These are phyloP conservation scores for Nannoperca obscura DNA, from an alignment of 2,797 vertebrate species.

Conservation along the genomic window DNA sequence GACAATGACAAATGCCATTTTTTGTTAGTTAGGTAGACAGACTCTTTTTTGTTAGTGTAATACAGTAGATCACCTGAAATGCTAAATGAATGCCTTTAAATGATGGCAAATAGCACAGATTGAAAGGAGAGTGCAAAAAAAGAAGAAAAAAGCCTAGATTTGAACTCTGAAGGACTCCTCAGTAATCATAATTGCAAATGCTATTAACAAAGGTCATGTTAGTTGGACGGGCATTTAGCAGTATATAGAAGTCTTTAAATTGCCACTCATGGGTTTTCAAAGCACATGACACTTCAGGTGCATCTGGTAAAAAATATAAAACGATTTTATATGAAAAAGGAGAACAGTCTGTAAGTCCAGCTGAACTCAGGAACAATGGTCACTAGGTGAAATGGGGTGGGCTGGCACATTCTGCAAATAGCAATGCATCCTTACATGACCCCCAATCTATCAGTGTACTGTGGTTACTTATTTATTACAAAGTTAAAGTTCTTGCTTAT, in stretches of 20 bases:
- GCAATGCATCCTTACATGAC: not conserved
- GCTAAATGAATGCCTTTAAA: not conserved
- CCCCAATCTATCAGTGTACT: not conserved
- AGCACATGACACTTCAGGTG: not conserved
- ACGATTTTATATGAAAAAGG: not conserved
- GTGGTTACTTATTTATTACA: not conserved
- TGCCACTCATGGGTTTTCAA: not conserved
- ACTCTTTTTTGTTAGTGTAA: too few relatives aligned
- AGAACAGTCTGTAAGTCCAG: not conserved
- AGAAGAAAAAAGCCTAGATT: too few relatives aligned
- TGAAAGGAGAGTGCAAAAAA: not conserved
- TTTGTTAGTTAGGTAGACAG: too few relatives aligned
- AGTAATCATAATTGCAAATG: conserved; percentile 3
- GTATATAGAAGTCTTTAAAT: not conserved
- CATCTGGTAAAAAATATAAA: not conserved
- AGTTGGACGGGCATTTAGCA: conserved; percentile 19
- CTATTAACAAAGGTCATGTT: conserved; percentile 17
- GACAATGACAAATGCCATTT: too few relatives aligned
- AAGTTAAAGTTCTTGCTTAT: conserved; percentile 1
- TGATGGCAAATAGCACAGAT: not conserved
- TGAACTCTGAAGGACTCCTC: not conserved
- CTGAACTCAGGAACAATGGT: not conserved
- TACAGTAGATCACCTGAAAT: not conserved
- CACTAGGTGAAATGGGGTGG: not conserved
- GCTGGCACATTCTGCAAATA: not conserved